Evolutionary conservation across 2,888 invertebrate species (phyloP).

Genomic region (Calephelis perditalis): DNA sequence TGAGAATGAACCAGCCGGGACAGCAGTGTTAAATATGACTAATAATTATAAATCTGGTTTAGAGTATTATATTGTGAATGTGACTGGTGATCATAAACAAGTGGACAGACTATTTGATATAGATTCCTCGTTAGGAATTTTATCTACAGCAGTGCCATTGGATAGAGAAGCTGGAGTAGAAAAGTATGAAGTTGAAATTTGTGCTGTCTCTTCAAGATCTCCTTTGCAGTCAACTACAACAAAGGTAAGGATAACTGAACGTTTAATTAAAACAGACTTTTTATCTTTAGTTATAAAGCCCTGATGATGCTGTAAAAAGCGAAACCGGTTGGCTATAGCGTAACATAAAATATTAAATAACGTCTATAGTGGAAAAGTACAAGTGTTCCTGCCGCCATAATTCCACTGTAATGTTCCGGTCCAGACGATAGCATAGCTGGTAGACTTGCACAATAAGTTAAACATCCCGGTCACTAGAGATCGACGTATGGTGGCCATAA

Average conservation of each 20-base stretch:
- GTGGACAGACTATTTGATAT: conserved; percentile 95
- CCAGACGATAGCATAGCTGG: too few species aligned
- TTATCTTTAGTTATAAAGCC: too few species aligned
- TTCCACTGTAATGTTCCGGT: too few species aligned
- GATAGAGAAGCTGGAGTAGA: conserved; percentile 91
- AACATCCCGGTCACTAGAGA: too few species aligned
- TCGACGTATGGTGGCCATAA: too few species aligned
- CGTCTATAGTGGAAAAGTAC: too few species aligned
- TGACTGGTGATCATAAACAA: conserved; percentile 85
- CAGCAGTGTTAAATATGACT: conserved; percentile 88
- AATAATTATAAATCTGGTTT: conserved; percentile 83
- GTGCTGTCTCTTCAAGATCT: conserved; percentile 87
- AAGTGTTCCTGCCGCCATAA: too few species aligned
- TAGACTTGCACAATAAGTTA: too few species aligned
- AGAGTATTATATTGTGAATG: conserved; percentile 94
- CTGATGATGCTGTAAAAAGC: too few species aligned
- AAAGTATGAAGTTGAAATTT: conserved; percentile 90
- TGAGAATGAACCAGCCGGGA: conserved; percentile 93
- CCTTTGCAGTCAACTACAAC: conserved; percentile 86
- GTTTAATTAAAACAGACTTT: too few species aligned
- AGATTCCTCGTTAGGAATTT: conserved; percentile 91
- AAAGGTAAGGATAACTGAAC: conserved; percentile 80
- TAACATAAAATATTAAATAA: too few species aligned
- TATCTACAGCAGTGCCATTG: conserved; percentile 89
- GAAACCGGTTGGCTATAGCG: too few species aligned